Base-by-base conservation (phyloP, 2,888 invertebrate genomes). In the Psylliodes chrysocephalus region DNA sequence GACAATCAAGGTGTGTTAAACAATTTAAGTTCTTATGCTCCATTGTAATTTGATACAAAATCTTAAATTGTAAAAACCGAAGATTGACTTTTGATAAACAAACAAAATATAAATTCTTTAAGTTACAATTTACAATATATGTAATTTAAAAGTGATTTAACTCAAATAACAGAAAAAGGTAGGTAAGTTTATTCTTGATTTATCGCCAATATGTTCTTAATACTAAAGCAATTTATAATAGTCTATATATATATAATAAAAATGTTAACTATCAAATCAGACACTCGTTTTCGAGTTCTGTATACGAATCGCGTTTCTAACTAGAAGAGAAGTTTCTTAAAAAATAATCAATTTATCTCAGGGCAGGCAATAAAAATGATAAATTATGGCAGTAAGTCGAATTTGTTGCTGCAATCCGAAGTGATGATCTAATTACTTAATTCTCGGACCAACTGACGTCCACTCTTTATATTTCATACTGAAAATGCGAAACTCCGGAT, bases 301-400 rank as follows among this genome's bases (percentile, higher is more conserved):
- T 15, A 38, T 30, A 3, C 7, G 14, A 14, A 38, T 38, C 38
- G 38, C 38, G 12, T 38, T 38, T 38, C 38, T 38, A 38, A 30
- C 30, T 8, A 10, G 8, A 2, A 38, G 14, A 38, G 14, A 14
- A 38, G 38, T 46, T 17, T 22, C 17, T 46, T 15, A 46, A 44
- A 55, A 55, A 55, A 42, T 8, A 55, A 44, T 55, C 55, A 55
- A 55, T 55, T 44, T 55, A 55, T 55, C 55, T 55, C n/a, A n/a
- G 28, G 38, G 18, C 18, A 14, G 55, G 55, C 18, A 10, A 55
- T 55, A 55, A 55, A 55, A 42, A 17, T 55, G 55, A 55, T 55
- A 55, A 55, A 55, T 44, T 42, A 44, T 55, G 18, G 44, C 17
- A 44, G 42, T 55, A 17, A 42, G 18, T 44, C 42, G 17, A 44